These are phyloP conservation scores for Mirounga angustirostris DNA, from an alignment of 2,113 vertebrate genomes.

Conservation along the genomic window DNA sequence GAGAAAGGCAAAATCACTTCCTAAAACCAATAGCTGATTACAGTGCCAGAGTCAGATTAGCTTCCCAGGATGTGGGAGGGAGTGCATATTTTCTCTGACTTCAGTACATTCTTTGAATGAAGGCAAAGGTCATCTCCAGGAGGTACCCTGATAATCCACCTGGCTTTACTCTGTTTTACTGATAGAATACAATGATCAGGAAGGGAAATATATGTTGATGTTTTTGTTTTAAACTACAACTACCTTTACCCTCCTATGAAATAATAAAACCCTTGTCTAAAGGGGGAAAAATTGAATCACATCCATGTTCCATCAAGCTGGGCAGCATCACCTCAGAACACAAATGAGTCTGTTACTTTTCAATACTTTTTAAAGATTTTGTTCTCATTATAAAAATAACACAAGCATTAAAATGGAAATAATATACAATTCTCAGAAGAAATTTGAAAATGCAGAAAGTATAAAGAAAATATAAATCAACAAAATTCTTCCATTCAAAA, in stretches of 20 bases:
- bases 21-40: neutral
- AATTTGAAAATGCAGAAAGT: neutral
- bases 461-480: neutral
- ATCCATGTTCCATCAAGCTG: neutral
- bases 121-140: neutral
- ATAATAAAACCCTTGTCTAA: neutral
- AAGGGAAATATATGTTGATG: neutral
- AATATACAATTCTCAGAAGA: neutral
- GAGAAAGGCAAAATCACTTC: neutral
- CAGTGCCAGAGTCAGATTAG: neutral
- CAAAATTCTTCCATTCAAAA: neutral
- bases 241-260: neutral
- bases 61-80: fast-evolving
- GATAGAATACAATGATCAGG: neutral
- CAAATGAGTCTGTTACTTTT: neutral
- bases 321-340: neutral
- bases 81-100: neutral
- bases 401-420: neutral
- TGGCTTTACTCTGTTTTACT: neutral
- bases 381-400: neutral
- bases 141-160: neutral
- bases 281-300: neutral
- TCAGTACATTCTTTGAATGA: neutral
- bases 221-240: neutral
- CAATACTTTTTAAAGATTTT: neutral